These are phyloP conservation scores for Agraylea sexmaculata DNA, from an alignment of 1,140 invertebrate genomes.

Conservation along the genomic window DNA sequence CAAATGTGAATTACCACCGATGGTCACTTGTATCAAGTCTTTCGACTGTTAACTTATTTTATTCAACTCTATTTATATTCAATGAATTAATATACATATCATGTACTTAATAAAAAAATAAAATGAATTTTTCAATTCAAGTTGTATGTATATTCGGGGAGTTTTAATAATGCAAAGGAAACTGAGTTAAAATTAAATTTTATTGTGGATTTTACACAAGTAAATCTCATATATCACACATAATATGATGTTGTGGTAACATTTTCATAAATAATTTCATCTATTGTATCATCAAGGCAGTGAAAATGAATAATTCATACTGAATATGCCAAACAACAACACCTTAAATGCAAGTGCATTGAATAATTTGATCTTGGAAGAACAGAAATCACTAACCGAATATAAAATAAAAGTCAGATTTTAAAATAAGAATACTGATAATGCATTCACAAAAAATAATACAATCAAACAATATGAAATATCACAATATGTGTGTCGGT, in stretches of 20 bases:
- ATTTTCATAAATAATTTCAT: neutral
- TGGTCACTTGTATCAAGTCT: conserved; percentile 27
- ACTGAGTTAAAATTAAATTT: neutral
- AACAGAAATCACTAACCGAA: neutral
- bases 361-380: too few species aligned
- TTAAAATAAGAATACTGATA: conserved; percentile 3
- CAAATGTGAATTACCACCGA: conserved; percentile 32
- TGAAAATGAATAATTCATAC: too few species aligned
- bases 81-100: too few species aligned
- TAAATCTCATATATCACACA: neutral
- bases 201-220: neutral
- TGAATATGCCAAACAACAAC: too few species aligned
- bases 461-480: too few species aligned
- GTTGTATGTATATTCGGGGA: neutral
- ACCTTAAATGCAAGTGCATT: too few species aligned
- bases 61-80: neutral
- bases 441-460: too few species aligned
- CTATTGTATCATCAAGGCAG: neutral
- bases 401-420: neutral
- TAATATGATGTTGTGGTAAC: neutral
- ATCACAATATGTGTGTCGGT: too few species aligned
- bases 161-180: neutral
- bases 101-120: too few species aligned
- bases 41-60: conserved; percentile 6
- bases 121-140: neutral